Conservation (phyloP, 2,797 vertebrate species). For the Myotis myotis region DNA sequence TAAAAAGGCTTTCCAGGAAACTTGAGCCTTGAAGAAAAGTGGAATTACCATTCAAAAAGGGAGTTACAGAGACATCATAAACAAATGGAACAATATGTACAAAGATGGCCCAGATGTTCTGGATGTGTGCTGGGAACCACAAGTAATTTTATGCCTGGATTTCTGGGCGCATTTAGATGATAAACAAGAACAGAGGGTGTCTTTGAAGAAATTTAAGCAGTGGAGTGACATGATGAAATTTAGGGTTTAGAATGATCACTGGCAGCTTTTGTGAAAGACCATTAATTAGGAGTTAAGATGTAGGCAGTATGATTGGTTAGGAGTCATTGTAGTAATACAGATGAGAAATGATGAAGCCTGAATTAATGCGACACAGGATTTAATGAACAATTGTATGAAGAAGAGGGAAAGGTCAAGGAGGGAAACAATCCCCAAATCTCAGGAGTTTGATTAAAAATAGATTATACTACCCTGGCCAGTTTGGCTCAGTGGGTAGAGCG, state of each 20-base stretch:
- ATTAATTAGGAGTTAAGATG: slow-evolving; percentile 1
- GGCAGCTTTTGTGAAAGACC: slow-evolving; percentile 31
- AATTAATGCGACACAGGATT: neutral
- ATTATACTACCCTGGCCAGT: neutral
- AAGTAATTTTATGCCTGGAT: neutral
- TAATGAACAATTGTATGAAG: neutral
- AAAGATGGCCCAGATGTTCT: neutral
- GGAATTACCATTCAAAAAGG: neutral
- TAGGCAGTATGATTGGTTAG: neutral
- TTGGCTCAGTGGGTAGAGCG: too few relatives aligned
- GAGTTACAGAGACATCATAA: neutral
- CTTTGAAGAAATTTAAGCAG: neutral
- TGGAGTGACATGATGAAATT: slow-evolving; percentile 3
- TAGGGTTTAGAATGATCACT: slow-evolving; percentile 9
- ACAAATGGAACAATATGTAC: neutral
- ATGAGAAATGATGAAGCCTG: neutral
- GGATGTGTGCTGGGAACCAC: neutral
- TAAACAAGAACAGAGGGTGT: neutral
- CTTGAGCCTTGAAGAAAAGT: slow-evolving; percentile 34
- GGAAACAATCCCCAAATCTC: neutral
- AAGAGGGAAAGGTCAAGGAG: neutral
- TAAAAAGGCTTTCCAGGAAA: slow-evolving; percentile 47
- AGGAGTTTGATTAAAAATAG: neutral
- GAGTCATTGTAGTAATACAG: slow-evolving; percentile 19
- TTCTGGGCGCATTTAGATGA: neutral